phyloP scores from a whole-genome alignment of 2,888 invertebrate species.

The Saturnia pavonia region DNA sequence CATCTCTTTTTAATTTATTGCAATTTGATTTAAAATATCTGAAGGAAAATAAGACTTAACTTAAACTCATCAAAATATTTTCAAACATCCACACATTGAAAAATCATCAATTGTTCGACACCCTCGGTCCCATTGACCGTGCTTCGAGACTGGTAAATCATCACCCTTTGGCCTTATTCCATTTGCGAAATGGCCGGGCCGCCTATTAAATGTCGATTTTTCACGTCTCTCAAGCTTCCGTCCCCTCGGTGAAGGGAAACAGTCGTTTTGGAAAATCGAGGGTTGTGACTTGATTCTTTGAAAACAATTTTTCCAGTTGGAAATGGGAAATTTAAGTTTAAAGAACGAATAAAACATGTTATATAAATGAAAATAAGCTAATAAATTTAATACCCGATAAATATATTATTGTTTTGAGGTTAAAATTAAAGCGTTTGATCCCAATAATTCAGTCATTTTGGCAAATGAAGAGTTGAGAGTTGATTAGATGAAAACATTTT shows the following conservation, averaged over 20 bases:
- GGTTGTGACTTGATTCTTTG: slow-evolving; percentile 36
- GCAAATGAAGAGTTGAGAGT: too few species aligned
- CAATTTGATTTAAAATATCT: slow-evolving; percentile 6
- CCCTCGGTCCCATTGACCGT: slow-evolving; percentile 23
- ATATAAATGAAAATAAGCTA: neutral
- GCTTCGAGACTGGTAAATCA: slow-evolving; percentile 44
- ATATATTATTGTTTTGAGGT: neutral
- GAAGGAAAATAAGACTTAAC: neutral
- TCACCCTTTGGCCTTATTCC: slow-evolving; percentile 54
- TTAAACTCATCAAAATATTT: slow-evolving; percentile 6
- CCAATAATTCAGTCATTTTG: too few species aligned
- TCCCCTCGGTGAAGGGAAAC: slow-evolving; percentile 35
- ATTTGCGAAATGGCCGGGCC: slow-evolving; percentile 60
- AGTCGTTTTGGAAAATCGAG: slow-evolving; percentile 48
- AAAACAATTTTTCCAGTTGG: slow-evolving; percentile 23
- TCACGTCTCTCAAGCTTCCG: slow-evolving; percentile 49
- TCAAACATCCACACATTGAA: slow-evolving; percentile 12
- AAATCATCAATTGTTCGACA: slow-evolving; percentile 20
- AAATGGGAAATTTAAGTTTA: neutral
- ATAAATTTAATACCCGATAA: neutral
- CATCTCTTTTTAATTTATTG: too few species aligned
- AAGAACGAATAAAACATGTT: neutral
- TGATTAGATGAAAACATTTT: too few species aligned
- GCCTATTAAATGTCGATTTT: slow-evolving; percentile 79
- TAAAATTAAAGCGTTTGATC: neutral